These are phyloP conservation scores for Petrocephalus zakoni DNA, from an alignment of 2,113 vertebrate genomes.

Conservation along the genomic window DNA sequence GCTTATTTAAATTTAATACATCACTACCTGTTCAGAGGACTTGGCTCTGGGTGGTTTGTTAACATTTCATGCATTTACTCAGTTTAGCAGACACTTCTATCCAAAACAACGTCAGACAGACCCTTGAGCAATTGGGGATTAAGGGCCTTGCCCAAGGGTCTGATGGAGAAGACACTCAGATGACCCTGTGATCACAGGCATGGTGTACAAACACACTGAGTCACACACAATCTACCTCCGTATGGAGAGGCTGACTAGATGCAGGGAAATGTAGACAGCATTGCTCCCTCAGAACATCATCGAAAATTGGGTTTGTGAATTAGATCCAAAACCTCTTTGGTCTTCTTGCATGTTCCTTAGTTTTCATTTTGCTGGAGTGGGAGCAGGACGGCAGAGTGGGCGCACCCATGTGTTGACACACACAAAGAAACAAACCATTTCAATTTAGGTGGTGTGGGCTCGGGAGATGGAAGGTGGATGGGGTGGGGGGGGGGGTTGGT, in stretches of 20 bases:
- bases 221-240: neutral
- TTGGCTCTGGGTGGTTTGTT: neutral
- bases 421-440: neutral
- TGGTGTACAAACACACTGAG: neutral
- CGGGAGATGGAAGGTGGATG: neutral
- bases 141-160: neutral
- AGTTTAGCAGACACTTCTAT: neutral
- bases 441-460: neutral
- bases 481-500: neutral
- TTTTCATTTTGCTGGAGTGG: constrained; percentile 22
- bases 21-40: neutral
- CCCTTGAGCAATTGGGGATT: neutral
- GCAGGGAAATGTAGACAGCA: neutral
- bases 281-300: neutral
- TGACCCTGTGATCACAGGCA: neutral
- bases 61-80: neutral
- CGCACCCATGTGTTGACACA: neutral
- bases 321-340: neutral
- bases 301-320: neutral
- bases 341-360: neutral
- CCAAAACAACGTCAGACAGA: neutral
- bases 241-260: neutral
- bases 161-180: neutral
- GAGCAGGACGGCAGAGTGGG: neutral
- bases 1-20: neutral